A percentile compares a stretch with the other conserved stretches of the same genome.
phyloP scores from a whole-genome alignment of 2,113 vertebrate species.

The Pseudopodoces humilis region DNA sequence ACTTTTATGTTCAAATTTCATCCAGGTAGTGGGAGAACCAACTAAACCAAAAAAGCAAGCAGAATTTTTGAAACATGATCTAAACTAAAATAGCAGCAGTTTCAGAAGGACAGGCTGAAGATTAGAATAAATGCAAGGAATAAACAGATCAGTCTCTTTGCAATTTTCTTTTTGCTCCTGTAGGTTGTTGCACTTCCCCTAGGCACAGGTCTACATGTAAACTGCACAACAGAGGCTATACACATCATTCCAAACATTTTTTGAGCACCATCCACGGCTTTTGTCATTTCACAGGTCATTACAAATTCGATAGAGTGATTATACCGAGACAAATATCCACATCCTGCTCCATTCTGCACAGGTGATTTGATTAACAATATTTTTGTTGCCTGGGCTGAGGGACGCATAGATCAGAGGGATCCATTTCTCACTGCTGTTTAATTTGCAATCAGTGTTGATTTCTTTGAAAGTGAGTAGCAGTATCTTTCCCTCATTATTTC shows the following conservation, averaged over 20 bases:
- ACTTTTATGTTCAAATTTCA: constrained; percentile 35
- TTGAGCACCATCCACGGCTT: neutral
- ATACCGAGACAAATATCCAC: neutral
- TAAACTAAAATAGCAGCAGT: constrained; percentile 17
- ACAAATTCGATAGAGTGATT: neutral
- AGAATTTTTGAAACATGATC: constrained; percentile 13
- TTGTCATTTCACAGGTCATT: constrained; percentile 9
- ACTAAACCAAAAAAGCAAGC: neutral
- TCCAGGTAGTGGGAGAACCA: constrained; percentile 23
- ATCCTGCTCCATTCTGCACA: neutral
- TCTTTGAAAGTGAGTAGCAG: neutral
- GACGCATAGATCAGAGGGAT: neutral
- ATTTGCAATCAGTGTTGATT: neutral
- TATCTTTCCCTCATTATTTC: neutral
- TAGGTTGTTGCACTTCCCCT: neutral
- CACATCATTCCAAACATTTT: neutral
- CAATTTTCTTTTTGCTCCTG: neutral
- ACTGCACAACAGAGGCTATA: neutral
- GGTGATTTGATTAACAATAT: neutral
- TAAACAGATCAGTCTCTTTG: neutral
- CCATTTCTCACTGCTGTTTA: neutral
- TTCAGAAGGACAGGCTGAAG: neutral
- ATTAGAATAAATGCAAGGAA: neutral
- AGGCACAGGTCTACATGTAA: neutral
- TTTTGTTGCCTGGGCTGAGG: neutral